Base-by-base conservation (phyloP, 2,113 vertebrate genomes). In the Pungitius pungitius region DNA sequence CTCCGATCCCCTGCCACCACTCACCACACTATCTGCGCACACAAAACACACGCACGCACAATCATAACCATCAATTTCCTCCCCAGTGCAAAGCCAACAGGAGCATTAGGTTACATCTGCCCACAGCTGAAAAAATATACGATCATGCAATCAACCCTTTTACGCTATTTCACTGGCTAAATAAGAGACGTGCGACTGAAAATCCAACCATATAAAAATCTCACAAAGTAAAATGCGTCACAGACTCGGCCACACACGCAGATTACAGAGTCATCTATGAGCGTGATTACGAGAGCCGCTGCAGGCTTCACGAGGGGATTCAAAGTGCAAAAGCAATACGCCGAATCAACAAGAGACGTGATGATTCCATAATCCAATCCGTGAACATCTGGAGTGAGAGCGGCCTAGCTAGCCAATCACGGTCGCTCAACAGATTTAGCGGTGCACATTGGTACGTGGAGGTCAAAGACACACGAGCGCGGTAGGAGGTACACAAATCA, bases 331-430 rank as follows among this genome's bases (percentile, higher is more conserved):
- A 83, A 82, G 87, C 74, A 90, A 90, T 71, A 69, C 74, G 66
- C 56, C 54, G 59, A 76, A 51, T 70, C 78, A 84, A 64, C 77
- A 73, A 70, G 80, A 80, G 73, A 87, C 69, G 83, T 78, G 83
- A 89, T 87, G 83, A 88, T 71, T 75, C 84, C 72, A 60, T 89
- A 91, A 92, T 92, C 88, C 85, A 88, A 88, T 89, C 77, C 69
- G 1, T 73, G 77, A 90, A 90, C 89, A 90, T 89, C 90, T 92
- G 88, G 85, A 84, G 80, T 66, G 71, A 86, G 72, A 79, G 82
- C 73, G n/a, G 77, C 57, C 78, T 64, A 87, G 88, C 85, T 42
- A 62, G 87, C 83, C 88, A 89, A 89, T 90, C 88, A 83, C 64
- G 76, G 77, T 18, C 40, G 69, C 73, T 75, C 77, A 67, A 77